A percentile compares a stretch with the other conserved stretches of the same genome.
These are phyloP conservation scores for Aelia acuminata DNA, from an alignment of 2,888 invertebrate species.

Conservation along the genomic window DNA sequence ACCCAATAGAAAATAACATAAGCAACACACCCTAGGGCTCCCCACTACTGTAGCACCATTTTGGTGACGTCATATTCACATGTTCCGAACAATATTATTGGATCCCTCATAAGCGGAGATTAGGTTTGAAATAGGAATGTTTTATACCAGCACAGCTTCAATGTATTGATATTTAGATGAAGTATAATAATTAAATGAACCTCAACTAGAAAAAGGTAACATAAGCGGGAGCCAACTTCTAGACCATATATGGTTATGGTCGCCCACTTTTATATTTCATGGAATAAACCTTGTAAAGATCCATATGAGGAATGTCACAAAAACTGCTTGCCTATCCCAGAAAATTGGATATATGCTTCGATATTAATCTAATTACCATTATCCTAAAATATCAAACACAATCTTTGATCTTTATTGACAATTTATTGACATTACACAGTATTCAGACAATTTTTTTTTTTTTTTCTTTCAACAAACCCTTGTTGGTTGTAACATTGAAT, in stretches of 20 bases:
- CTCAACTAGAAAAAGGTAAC: background rate
- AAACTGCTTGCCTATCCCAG: background rate
- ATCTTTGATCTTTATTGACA: background rate
- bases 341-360: background rate
- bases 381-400: background rate
- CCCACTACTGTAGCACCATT: slow-evolving; percentile 60
- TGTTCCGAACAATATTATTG: slow-evolving; percentile 51
- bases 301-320: background rate
- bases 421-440: background rate
- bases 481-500: background rate
- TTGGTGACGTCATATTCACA: slow-evolving; percentile 58
- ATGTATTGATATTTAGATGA: background rate
- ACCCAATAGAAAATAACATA: slow-evolving; percentile 60
- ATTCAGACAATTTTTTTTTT: background rate
- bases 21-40: slow-evolving; percentile 62
- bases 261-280: slow-evolving; percentile 55
- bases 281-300: slow-evolving; percentile 53
- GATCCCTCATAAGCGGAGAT: background rate
- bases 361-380: background rate
- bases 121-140: slow-evolving; percentile 17
- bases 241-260: slow-evolving; percentile 56
- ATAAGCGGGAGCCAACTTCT: slow-evolving; percentile 36
- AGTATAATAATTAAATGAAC: background rate
- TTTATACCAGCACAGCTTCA: background rate
- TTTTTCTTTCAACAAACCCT: background rate